A percentile compares a stretch with the other conserved stretches of the same genome.
These are phyloP conservation scores for Cavia porcellus DNA, from an alignment of 2,113 vertebrate species.

Conservation along the genomic window DNA sequence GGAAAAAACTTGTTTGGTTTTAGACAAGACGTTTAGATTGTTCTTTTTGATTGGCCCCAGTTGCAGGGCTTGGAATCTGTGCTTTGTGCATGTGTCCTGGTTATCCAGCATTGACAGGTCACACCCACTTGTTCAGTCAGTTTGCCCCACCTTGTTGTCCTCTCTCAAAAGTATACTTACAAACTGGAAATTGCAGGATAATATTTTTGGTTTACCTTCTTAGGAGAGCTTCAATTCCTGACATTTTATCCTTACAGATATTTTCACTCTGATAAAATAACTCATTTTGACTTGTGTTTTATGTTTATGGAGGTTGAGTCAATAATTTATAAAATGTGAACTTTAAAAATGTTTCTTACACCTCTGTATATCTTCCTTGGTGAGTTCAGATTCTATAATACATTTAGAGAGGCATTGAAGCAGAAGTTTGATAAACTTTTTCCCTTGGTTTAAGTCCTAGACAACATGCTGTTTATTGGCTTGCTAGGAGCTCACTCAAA, in stretches of 20 bases:
- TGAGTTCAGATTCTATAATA: neutral
- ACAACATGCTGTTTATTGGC: constrained; percentile 41
- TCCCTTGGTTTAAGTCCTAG: neutral
- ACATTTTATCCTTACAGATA: constrained; percentile 10
- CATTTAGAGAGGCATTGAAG: constrained; percentile 43
- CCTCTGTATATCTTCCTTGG: constrained; percentile 31
- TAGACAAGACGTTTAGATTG: neutral
- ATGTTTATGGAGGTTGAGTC: neutral
- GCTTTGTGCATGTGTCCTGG: neutral
- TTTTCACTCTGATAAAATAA: constrained; percentile 1
- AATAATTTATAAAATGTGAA: neutral
- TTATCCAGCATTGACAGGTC: neutral
- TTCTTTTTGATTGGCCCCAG: neutral
- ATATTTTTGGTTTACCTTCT: constrained; percentile 43
- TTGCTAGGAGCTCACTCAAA: constrained; percentile 44
- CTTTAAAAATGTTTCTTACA: neutral
- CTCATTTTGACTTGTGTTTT: constrained; percentile 44
- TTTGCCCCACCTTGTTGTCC: neutral
- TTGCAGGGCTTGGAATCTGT: neutral
- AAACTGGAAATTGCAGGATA: neutral
- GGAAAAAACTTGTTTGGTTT: neutral
- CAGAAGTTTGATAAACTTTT: constrained; percentile 33
- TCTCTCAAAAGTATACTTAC: neutral
- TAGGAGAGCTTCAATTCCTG: neutral
- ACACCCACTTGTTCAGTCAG: neutral